Evolutionary conservation across 2,888 invertebrate species (phyloP).

Genomic region (Tachina lurida): DNA sequence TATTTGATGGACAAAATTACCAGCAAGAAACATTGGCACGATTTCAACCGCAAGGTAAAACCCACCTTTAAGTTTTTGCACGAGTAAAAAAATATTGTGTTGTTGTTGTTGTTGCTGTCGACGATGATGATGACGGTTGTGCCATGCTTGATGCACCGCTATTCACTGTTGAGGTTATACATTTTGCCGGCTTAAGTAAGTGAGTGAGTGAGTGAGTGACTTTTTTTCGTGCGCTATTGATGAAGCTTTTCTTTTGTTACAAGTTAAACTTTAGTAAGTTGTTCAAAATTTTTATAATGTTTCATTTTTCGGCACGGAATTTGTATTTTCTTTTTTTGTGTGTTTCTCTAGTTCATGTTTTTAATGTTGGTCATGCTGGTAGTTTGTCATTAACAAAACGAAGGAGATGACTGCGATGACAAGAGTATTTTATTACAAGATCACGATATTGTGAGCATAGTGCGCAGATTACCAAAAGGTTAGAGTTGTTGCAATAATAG

Average conservation of each 20-base stretch:
- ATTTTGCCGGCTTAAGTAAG: conserved; percentile 30
- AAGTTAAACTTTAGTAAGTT: conserved; percentile 58
- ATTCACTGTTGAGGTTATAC: conserved; percentile 46
- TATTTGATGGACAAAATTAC: conserved; percentile 53
- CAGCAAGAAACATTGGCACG: conserved; percentile 63
- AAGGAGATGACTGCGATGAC: conserved; percentile 69
- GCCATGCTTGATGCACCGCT: conserved; percentile 21
- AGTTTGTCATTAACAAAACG: conserved; percentile 70
- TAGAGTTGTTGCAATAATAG: conserved; percentile 34
- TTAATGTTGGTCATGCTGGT: conserved; percentile 67
- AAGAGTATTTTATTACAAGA: conserved; percentile 71
- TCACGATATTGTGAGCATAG: conserved; percentile 60
- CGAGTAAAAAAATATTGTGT: conserved; percentile 33
- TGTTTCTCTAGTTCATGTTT: conserved; percentile 42
- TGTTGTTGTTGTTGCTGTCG: neutral
- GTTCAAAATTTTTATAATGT: conserved; percentile 51
- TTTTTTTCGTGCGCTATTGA: neutral
- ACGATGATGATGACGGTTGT: conserved; percentile 34
- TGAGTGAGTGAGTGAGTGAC: conserved; percentile 40
- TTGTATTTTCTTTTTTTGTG: conserved; percentile 12
- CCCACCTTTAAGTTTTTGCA: conserved; percentile 58
- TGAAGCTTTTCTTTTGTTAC: conserved; percentile 14
- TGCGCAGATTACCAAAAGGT: conserved; percentile 47
- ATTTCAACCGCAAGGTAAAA: conserved; percentile 66
- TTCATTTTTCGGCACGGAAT: neutral